A percentile compares a stretch with the other conserved stretches of the same genome.
Evolutionary conservation across 2,113 vertebrate genomes (phyloP).

Genomic region (Seriola rivoliana): DNA sequence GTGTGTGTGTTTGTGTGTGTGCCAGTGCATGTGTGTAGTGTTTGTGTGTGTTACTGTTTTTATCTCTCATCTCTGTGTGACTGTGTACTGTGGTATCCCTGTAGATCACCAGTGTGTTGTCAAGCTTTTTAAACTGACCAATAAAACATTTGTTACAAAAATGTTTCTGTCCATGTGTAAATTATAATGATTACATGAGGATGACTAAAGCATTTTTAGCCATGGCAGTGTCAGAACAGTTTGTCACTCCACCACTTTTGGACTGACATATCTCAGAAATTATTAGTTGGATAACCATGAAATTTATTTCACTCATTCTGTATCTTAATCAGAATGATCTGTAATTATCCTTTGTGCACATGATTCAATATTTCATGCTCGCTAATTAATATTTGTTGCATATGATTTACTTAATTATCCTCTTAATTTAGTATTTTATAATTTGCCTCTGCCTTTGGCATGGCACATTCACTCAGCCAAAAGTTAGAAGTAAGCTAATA

Average conservation of each 20-base stretch:
- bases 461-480: neutral
- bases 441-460: neutral
- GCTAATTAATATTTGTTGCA: neutral
- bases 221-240: neutral
- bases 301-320: too few species aligned
- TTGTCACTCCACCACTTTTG: too few species aligned
- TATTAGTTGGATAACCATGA: too few species aligned
- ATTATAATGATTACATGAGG: neutral
- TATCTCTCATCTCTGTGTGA: slow-evolving; percentile 61
- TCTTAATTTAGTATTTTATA: neutral
- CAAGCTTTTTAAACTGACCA: slow-evolving; percentile 71
- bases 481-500: neutral
- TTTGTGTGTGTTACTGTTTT: slow-evolving; percentile 49
- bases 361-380: neutral
- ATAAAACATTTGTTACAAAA: slow-evolving; percentile 79
- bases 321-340: neutral
- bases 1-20: slow-evolving; percentile 35
- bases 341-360: too few species aligned
- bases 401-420: neutral
- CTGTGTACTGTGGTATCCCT: slow-evolving; percentile 69
- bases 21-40: slow-evolving; percentile 35
- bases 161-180: neutral
- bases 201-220: neutral
- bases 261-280: too few species aligned
- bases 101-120: slow-evolving; percentile 73